Conservation (phyloP, 2,888 invertebrate species). For the Sialis lutaria region DNA sequence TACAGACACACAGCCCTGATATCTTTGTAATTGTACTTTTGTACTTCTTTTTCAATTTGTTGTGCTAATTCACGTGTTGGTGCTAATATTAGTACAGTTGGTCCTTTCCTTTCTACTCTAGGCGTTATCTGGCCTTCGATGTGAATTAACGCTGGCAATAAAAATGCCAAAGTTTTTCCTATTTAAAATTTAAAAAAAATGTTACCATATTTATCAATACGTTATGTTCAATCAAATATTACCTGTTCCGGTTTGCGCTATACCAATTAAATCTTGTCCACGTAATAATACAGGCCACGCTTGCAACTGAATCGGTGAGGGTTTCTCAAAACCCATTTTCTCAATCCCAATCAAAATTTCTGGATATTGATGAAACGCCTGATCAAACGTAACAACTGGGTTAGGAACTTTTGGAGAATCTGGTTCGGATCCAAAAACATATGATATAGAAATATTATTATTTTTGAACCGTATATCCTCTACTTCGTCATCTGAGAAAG, state of each 20-base stretch:
- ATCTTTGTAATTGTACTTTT: conserved; percentile 74
- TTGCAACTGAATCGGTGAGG: conserved; percentile 85
- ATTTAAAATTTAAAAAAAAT: conserved; percentile 23
- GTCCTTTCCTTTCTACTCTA: conserved; percentile 53
- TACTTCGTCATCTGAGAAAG: conserved; percentile 45
- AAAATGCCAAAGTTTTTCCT: conserved; percentile 83
- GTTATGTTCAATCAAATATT: conserved; percentile 15
- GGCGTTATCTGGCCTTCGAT: conserved; percentile 73
- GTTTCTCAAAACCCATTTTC: conserved; percentile 63
- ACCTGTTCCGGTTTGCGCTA: conserved; percentile 81
- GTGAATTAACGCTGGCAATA: conserved; percentile 84
- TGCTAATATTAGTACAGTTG: conserved; percentile 75
- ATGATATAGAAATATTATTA: conserved; percentile 57
- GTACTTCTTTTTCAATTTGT: conserved; percentile 83
- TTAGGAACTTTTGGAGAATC: conserved; percentile 42
- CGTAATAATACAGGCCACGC: conserved; percentile 86
- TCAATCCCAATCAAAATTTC: conserved; percentile 66
- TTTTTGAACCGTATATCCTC: conserved; percentile 41
- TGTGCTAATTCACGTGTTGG: conserved; percentile 86
- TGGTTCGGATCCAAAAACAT: conserved; percentile 37
- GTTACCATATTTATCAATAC: neutral
- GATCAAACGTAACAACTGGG: conserved; percentile 64
- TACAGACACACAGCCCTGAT: conserved; percentile 86
- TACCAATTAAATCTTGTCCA: conserved; percentile 89
- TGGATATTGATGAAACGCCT: conserved; percentile 66